These are phyloP conservation scores for Planococcus citri DNA, from an alignment of 1,140 invertebrate species.

Conservation along the genomic window DNA sequence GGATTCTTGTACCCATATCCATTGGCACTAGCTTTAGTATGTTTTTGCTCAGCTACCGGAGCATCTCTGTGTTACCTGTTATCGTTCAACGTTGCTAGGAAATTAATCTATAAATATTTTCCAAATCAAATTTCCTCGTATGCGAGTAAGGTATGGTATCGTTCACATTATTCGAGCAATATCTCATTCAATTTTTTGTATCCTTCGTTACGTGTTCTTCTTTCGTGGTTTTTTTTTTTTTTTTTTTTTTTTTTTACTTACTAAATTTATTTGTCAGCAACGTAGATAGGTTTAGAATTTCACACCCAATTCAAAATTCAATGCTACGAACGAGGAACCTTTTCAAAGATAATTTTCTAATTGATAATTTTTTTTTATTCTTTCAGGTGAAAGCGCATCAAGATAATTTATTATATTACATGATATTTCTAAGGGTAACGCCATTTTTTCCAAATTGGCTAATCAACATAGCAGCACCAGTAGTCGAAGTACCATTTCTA, in stretches of 20 bases:
- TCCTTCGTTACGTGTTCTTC: no score
- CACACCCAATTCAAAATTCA: no score
- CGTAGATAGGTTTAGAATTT: no score
- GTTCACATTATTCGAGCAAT: neutral
- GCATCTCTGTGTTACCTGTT: slow-evolving; percentile 91
- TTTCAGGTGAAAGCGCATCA: slow-evolving; percentile 62
- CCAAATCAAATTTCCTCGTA: slow-evolving; percentile 75
- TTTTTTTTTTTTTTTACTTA: no score
- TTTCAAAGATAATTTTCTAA: neutral
- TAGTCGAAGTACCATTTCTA: slow-evolving; percentile 83
- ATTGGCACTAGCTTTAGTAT: slow-evolving; percentile 78
- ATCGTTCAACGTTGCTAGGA: slow-evolving; percentile 76
- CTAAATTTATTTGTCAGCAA: no score
- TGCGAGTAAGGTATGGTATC: slow-evolving; percentile 54
- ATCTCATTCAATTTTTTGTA: neutral
- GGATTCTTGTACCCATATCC: slow-evolving; percentile 95
- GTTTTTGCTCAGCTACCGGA: slow-evolving; percentile 89
- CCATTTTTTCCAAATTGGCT: slow-evolving; percentile 99
- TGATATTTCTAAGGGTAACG: slow-evolving; percentile 92
- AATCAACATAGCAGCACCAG: slow-evolving; percentile 93
- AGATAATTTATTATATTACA: slow-evolving; percentile 87
- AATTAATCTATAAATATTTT: slow-evolving; percentile 75
- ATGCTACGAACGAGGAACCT: no score
- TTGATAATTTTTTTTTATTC: slow-evolving; percentile 21
- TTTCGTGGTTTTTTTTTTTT: no score